Evolutionary conservation across 2,888 invertebrate genomes (phyloP), one percentile per base, ranked within the genome.

Genomic region (Rhogogaster chlorosoma): DNA sequence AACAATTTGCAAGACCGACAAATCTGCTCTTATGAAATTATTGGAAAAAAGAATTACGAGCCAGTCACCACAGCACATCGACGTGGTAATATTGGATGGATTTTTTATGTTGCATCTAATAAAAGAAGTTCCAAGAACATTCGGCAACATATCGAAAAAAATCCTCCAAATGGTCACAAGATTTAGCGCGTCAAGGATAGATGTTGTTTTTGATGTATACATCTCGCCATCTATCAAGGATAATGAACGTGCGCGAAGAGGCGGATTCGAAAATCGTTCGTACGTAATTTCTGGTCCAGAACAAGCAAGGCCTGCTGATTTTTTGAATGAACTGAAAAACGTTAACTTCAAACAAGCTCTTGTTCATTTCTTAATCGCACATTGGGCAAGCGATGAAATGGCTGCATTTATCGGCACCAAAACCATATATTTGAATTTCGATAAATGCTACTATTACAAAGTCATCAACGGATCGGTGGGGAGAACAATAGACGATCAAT

Each of bases 1-100:
- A 1, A 85, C 85, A 10, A 89, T 90, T n/a, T 82, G 86, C 32
- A 89, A 88, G 86, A 90, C 89, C 0, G 86, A 88, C 42, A 88
- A 89, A 86, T 87, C 88, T 18, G 85, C 64, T 67, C 12, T 67
- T 3, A 42, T 86, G 38, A 86, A 86, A 85, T 15, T 84, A 26
- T 49, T 89, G 2, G 57, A 87, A 83, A 36, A 36, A 4, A 45
- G 26, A 61, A 18, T 45, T 22, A 3, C 78, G 9, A 77, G 49
- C 71, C 57, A 86, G 22, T 26, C 86, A 71, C 4, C 22, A 57
- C 73, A 80, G 7, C 86, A 86, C 10, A 2, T 7, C 4, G 89
- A 92, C 87, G 84, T 90, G 42, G 45, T 89, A 12, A 84, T 92
- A 67, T 87, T 91, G 85, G 91, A 92, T 88, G 91, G 91, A 9